Conservation (phyloP, 2,797 vertebrate species). For the Tarsius wallacei region DNA sequence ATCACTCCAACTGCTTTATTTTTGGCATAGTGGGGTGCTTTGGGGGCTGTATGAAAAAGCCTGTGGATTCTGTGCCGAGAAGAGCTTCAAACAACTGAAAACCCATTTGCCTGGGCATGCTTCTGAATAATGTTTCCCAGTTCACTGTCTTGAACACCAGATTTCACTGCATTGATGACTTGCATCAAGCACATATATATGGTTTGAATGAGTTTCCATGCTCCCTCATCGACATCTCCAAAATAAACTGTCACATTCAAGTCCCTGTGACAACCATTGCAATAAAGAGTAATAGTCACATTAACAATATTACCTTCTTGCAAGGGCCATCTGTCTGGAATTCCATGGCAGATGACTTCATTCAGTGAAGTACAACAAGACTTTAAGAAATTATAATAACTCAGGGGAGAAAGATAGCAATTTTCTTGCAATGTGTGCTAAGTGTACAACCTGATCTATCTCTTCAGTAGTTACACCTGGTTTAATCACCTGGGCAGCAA, state of each 20-base stretch:
- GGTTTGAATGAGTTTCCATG: slow-evolving; percentile 96
- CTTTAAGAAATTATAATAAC: slow-evolving; percentile 99
- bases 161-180: slow-evolving; percentile 98
- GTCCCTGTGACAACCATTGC: slow-evolving; percentile 98
- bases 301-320: slow-evolving; percentile 99
- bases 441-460: slow-evolving; percentile 97
- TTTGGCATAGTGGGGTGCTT: slow-evolving; percentile 99
- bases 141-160: slow-evolving; percentile 97
- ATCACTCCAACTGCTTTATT: slow-evolving; percentile 99
- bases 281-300: slow-evolving; percentile 98
- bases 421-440: slow-evolving; percentile 97
- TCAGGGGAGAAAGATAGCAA: slow-evolving; percentile 98
- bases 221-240: slow-evolving; percentile 97
- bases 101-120: slow-evolving; percentile 97
- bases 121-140: slow-evolving; percentile 99
- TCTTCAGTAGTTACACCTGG: slow-evolving; percentile 98
- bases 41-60: slow-evolving; percentile 98
- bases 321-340: slow-evolving; percentile 96
- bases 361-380: slow-evolving; percentile 99
- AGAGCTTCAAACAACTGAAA: slow-evolving; percentile 99
- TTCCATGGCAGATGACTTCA: slow-evolving; percentile 99
- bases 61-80: slow-evolving; percentile 98
- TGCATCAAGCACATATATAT: slow-evolving; percentile 99
- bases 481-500: slow-evolving; percentile 97
- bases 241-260: slow-evolving; percentile 98